phyloP scores from a whole-genome alignment of 2,888 invertebrate genomes.

The Zonitis immaculata region DNA sequence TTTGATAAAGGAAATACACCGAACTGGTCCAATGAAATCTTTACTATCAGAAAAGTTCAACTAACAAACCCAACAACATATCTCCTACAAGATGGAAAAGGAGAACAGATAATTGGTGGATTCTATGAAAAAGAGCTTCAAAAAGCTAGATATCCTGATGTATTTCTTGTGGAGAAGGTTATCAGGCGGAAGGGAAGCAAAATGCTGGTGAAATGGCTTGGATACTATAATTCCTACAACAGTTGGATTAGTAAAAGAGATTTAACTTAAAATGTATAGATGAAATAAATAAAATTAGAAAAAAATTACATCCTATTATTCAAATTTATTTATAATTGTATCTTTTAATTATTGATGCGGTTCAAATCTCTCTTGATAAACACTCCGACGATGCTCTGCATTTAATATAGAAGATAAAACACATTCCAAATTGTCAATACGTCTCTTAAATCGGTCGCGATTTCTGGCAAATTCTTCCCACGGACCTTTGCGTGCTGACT shows the following conservation, averaged over 20 bases:
- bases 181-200: too few relatives aligned
- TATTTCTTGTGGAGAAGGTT: too few relatives aligned
- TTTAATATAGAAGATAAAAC: constrained; percentile 48
- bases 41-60: constrained; percentile 31
- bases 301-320: too few relatives aligned
- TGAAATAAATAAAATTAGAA: too few relatives aligned
- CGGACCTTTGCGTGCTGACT: too few relatives aligned
- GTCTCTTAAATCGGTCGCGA: constrained; percentile 49
- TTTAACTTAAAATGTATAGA: not conserved
- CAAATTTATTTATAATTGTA: too few relatives aligned
- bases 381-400: constrained; percentile 45
- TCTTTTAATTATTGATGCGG: not conserved
- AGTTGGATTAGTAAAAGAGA: not conserved
- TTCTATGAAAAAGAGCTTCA: constrained; percentile 33
- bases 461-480: constrained; percentile 53
- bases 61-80: constrained; percentile 35
- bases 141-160: not conserved
- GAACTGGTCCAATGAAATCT: constrained; percentile 39
- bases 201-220: too few relatives aligned
- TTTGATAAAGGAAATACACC: constrained; percentile 39
- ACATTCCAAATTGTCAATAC: constrained; percentile 44
- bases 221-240: too few relatives aligned
- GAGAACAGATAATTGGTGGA: constrained; percentile 25
- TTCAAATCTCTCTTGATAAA: constrained; percentile 49
- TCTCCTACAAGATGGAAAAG: constrained; percentile 27